Evolutionary conservation across 2,113 vertebrate genomes (phyloP), one percentile per base, ranked within the genome.

Genomic region (Tinamus guttatus): DNA sequence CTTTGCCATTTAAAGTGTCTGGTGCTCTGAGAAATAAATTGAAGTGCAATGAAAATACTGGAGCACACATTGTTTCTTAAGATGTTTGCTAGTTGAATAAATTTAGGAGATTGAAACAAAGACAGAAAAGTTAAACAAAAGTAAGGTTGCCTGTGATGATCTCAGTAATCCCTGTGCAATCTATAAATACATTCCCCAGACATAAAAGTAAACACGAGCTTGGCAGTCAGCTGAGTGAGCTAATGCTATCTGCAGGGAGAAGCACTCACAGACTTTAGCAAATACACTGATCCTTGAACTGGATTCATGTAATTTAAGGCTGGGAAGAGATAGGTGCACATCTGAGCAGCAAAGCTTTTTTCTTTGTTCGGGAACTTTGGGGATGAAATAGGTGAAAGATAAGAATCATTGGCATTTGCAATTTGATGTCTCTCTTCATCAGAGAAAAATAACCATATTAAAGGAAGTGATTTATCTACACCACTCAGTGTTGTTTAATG

Each of bases 61-160:
- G 40, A 89, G 62, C 25, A 79, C 68, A 81, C 89, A 90, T 34
- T 78, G 19, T 63, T 78, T 25, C 86, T 71, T 80, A 36, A 80
- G 83, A 88, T 73, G 27, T 41, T 20, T 47, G 13, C 73, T 67
- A 49, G 36, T 76, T 54, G 79, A 54, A 90, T 77, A 88, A 92
- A 88, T 65, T 14, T 27, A 88, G 34, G 60, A 75, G 27, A 73
- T 9, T 64, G 76, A 94, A 93, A 88, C 76, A 81, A 68, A 81
- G 64, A n/a, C 40, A 82, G 51, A 68, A 58, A 75, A 95, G 43
- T 81, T 80, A 88, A 93, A 73, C 67, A 93, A 58, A 92, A 81
- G 38, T 56, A 51, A 90, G 14, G 7, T 43, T 73, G 34, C 34
- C 52, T 87, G 36, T 73, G 64, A 78, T 90, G 52, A 62, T 83